Conservation (phyloP, 2,113 vertebrate species). For the Perca schrenkii region DNA sequence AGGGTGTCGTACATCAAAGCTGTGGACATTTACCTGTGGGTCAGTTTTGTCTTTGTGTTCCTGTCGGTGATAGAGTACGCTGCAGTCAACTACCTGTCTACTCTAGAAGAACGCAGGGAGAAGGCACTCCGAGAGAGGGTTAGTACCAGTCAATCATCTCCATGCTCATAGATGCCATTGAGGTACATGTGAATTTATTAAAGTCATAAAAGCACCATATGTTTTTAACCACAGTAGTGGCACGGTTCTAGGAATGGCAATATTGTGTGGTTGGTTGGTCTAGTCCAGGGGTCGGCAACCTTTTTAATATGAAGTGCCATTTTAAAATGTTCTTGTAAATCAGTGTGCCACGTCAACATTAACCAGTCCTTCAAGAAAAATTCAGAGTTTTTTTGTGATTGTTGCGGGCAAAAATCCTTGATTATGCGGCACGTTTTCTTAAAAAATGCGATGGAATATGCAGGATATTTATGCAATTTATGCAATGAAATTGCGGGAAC, state of each 20-base stretch:
- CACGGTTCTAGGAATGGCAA: neutral
- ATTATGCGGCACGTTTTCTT: too few relatives aligned
- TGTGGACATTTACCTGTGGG: conserved; percentile 89
- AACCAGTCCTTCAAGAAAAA: too few relatives aligned
- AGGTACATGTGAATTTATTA: neutral
- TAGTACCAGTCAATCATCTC: conserved; percentile 1
- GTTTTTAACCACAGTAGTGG: neutral
- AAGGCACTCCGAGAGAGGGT: conserved; percentile 76
- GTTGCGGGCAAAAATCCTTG: too few relatives aligned
- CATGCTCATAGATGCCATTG: neutral
- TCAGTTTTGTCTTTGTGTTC: conserved; percentile 90
- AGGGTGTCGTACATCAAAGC: conserved; percentile 91
- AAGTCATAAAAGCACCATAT: neutral
- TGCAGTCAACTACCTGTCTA: conserved; percentile 85
- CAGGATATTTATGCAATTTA: too few relatives aligned
- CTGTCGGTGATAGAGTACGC: conserved; percentile 94
- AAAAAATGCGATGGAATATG: too few relatives aligned
- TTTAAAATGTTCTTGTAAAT: too few relatives aligned
- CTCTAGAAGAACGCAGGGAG: conserved; percentile 80
- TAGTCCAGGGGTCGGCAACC: too few relatives aligned
- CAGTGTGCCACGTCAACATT: too few relatives aligned
- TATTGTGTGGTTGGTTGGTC: neutral
- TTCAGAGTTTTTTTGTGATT: too few relatives aligned
- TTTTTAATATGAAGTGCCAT: too few relatives aligned
- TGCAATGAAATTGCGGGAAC: too few relatives aligned